Evolutionary conservation across 1,140 invertebrate species (phyloP).

Genomic region (Lucilia sericata): DNA sequence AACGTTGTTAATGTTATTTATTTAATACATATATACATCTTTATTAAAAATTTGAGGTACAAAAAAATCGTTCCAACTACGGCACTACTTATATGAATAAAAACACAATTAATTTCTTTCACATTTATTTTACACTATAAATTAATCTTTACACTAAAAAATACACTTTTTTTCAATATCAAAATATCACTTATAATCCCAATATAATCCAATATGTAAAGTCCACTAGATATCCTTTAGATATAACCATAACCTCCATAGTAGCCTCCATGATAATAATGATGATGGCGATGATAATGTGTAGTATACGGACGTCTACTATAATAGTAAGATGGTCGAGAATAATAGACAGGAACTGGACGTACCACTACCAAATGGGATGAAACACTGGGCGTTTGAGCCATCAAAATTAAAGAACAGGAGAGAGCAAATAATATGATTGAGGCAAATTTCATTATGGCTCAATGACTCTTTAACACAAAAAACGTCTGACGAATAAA

Average conservation of each 20-base stretch:
- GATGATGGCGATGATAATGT: slow-evolving; percentile 25
- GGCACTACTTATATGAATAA: too few species aligned
- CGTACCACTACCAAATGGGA: neutral
- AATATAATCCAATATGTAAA: neutral
- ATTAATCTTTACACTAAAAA: too few species aligned
- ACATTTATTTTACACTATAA: too few species aligned
- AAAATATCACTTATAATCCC: neutral
- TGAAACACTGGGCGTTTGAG: neutral
- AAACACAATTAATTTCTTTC: too few species aligned
- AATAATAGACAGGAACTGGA: slow-evolving; percentile 5
- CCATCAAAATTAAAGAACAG: neutral
- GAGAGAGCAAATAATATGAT: neutral
- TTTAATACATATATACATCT: too few species aligned
- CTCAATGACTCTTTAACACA: neutral
- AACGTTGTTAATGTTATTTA: too few species aligned
- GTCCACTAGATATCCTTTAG: neutral
- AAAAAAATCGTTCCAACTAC: too few species aligned
- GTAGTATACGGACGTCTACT: neutral
- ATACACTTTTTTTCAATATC: neutral
- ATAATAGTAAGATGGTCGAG: neutral
- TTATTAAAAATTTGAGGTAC: too few species aligned
- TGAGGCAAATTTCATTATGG: neutral
- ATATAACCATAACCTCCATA: neutral
- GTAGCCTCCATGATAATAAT: slow-evolving; percentile 42
- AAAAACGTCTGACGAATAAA: neutral